Evolutionary conservation across 2,888 invertebrate species (phyloP).

Genomic region (Pristionchus exspectatus): DNA sequence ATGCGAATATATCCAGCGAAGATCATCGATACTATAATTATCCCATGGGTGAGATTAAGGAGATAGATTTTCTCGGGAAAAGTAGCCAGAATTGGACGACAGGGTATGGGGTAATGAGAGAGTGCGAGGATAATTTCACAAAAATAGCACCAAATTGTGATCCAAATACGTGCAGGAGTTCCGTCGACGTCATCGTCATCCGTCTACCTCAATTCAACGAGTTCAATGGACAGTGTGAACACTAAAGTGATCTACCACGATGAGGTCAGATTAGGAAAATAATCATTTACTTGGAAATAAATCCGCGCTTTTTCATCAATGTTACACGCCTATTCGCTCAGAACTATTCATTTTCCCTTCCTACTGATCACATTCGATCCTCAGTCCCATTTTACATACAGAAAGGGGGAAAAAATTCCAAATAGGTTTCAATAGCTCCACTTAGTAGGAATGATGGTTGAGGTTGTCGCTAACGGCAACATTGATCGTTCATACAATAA

Average conservation of each 20-base stretch:
- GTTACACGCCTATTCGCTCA: too few species aligned
- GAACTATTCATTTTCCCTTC: too few species aligned
- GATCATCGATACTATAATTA: conserved; percentile 27
- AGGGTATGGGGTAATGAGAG: too few species aligned
- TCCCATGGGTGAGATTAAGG: not conserved
- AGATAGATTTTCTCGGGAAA: not conserved
- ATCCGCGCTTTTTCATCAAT: too few species aligned
- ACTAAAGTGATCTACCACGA: conserved; percentile 45
- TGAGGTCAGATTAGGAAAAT: not conserved
- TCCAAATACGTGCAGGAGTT: not conserved
- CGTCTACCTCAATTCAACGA: not conserved
- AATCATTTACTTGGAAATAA: too few species aligned
- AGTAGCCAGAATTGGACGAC: not conserved
- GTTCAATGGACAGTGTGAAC: conserved; percentile 37
- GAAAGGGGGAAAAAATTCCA: not conserved
- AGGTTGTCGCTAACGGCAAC: not conserved
- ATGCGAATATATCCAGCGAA: conserved; percentile 28
- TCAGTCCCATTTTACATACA: too few species aligned
- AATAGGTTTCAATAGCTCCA: not conserved
- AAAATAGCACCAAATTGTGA: too few species aligned
- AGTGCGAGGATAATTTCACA: too few species aligned
- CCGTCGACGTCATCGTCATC: conserved; percentile 32
- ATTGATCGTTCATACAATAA: not conserved
- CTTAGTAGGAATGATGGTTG: not conserved
- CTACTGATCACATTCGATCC: too few species aligned